phyloP scores from a whole-genome alignment of 2,888 invertebrate species.

The Drosophila mayaguana region DNA sequence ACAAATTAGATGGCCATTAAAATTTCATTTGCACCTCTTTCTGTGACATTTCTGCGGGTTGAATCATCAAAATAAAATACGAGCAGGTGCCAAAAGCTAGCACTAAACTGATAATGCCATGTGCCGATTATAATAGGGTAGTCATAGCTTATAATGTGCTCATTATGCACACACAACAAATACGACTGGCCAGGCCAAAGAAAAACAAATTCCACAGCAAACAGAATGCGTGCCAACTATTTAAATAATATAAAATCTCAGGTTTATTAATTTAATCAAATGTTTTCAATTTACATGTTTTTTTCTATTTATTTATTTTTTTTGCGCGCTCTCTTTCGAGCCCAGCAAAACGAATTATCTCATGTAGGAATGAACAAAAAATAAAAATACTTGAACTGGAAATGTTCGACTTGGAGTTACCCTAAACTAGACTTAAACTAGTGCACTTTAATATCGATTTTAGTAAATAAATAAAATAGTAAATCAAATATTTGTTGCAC shows the following conservation, averaged over 20 bases:
- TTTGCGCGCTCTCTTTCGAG: neutral
- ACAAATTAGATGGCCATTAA: conserved; percentile 45
- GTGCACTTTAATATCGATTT: neutral
- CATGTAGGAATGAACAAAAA: neutral
- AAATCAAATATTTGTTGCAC: neutral
- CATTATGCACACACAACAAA: conserved; percentile 11
- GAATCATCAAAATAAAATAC: conserved; percentile 26
- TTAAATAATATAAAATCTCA: neutral
- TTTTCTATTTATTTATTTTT: neutral
- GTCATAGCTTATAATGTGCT: conserved; percentile 5
- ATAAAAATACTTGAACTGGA: neutral
- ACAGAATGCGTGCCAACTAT: neutral
- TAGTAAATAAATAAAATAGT: neutral
- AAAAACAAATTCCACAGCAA: too few relatives aligned
- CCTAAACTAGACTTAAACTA: neutral
- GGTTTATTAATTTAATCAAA: neutral
- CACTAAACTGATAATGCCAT: neutral
- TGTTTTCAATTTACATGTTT: conserved; percentile 1
- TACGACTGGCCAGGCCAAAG: too few relatives aligned
- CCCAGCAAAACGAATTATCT: neutral
- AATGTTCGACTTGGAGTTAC: neutral
- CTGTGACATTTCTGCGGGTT: conserved; percentile 33
- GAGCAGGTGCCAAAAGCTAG: neutral
- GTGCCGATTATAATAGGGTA: neutral
- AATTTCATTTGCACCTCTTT: conserved; percentile 35